A percentile compares a stretch with the other conserved stretches of the same genome.
Conservation (phyloP, 2,113 vertebrate species). For the Bufo bufo region DNA sequence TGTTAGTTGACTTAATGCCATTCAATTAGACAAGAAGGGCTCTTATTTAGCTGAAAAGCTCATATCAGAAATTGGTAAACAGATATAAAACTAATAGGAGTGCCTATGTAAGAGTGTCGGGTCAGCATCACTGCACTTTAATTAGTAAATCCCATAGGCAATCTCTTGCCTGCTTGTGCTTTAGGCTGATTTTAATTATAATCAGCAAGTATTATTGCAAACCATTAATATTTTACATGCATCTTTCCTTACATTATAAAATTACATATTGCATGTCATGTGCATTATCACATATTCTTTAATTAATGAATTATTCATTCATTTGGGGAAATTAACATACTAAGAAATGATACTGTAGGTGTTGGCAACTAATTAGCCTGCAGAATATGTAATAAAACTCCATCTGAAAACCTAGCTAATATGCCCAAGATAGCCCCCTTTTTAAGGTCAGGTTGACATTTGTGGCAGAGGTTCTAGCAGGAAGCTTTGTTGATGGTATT, state of each 20-base stretch:
- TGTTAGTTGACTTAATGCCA: neutral
- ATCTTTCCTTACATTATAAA: neutral
- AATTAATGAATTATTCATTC: neutral
- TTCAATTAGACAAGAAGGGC: slow-evolving; percentile 10
- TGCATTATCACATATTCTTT: neutral
- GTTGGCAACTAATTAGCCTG: neutral
- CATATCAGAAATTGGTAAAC: slow-evolving; percentile 8
- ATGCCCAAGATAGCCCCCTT: too few relatives aligned
- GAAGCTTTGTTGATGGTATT: too few relatives aligned
- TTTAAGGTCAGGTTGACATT: too few relatives aligned
- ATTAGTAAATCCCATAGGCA: slow-evolving; percentile 19
- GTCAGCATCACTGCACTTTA: slow-evolving; percentile 22
- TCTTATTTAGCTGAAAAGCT: neutral
- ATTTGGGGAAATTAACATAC: neutral
- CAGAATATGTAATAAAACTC: neutral
- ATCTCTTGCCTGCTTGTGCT: neutral
- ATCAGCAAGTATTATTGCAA: neutral
- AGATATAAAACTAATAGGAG: neutral
- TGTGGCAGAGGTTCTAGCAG: too few relatives aligned
- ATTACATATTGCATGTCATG: neutral
- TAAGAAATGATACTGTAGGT: neutral
- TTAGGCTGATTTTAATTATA: neutral
- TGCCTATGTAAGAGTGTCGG: neutral
- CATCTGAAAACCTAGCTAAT: too few relatives aligned
- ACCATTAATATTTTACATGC: neutral